Base-by-base conservation (phyloP, 1,140 invertebrate genomes). In the Procambarus clarkii region DNA sequence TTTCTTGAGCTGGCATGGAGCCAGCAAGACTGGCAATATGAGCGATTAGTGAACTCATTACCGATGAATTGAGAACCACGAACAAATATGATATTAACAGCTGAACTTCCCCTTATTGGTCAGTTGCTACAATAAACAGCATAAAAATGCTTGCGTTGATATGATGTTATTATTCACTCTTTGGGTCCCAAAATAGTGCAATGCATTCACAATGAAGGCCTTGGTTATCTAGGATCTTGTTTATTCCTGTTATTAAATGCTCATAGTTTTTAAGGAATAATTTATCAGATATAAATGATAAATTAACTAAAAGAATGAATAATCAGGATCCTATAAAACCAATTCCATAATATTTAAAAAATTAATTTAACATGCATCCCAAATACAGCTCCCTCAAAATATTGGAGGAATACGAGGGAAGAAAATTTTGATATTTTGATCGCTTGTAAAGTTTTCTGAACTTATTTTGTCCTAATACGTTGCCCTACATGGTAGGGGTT, bases 401-500 rank as follows among this genome's bases (percentile, higher is more conserved):
- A 74, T 2, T 74, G 69, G 69, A 74, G 60, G 69, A 34, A 74
- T 9, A 8, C 34, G 21, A 74, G n/a, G 69, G 24, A 34, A 34
- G 21, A 74, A 24, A 74, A 74, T 74, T 74, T 74, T 69, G 60
- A 74, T 74, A 74, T 74, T 3, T 74, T 34, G 24, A 54, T 4
- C 54, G 21, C 24, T n/a, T 58, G 18, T 9, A 54, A 81, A 44
- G 15, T n/a, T n/a, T 18, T 81, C 46, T 24, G 21, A 81, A 54
- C 46, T 54, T 13, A 54, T 54, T 50, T 24, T 54, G 48, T 81
- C 79, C 79, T 81, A 81, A 81, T 58, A 81, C 0, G 46, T 24
- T 58, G 48, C 79, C 79, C 79, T 81, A 81, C 79, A 81, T 81
- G 79, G 79, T 81, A 81, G 79, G 79, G 79, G 21, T 54, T 81